Conservation (phyloP, 2,797 vertebrate genomes). For the Chromobotia macracanthus region DNA sequence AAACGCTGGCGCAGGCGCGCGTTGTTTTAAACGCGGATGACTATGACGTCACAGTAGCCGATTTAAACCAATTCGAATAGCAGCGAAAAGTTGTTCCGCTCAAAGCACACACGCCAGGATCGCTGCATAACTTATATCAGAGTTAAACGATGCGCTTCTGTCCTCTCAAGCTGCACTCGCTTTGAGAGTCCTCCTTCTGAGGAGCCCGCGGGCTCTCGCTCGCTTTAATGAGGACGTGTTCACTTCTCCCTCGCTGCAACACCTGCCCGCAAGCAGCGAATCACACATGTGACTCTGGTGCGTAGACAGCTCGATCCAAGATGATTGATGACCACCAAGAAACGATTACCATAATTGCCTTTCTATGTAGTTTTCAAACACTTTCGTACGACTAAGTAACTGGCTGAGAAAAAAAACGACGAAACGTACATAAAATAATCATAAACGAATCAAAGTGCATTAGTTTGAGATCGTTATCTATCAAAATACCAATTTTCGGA, state of each 20-base stretch:
- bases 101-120: neutral
- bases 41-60: constrained; percentile 72
- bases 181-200: constrained; percentile 33
- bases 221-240: constrained; percentile 90
- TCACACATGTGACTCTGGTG: constrained; percentile 70
- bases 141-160: constrained; percentile 24
- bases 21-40: constrained; percentile 62
- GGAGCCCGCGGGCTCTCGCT: constrained; percentile 71
- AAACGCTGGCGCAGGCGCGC: constrained; percentile 58
- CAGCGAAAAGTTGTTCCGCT: constrained; percentile 34
- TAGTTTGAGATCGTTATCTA: constrained; percentile 16
- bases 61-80: constrained; percentile 52
- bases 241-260: constrained; percentile 81
- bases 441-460: neutral
- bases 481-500: neutral
- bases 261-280: constrained; percentile 65
- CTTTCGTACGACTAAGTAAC: constrained; percentile 83
- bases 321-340: constrained; percentile 95
- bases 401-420: constrained; percentile 76
- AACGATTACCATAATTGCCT: constrained; percentile 93
- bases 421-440: constrained; percentile 26
- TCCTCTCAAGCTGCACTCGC: constrained; percentile 13
- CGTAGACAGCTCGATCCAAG: constrained; percentile 90
- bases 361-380: constrained; percentile 94
- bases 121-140: constrained; percentile 2